phyloP scores from a whole-genome alignment of 2,888 invertebrate genomes.

The Portevinia maculata region DNA sequence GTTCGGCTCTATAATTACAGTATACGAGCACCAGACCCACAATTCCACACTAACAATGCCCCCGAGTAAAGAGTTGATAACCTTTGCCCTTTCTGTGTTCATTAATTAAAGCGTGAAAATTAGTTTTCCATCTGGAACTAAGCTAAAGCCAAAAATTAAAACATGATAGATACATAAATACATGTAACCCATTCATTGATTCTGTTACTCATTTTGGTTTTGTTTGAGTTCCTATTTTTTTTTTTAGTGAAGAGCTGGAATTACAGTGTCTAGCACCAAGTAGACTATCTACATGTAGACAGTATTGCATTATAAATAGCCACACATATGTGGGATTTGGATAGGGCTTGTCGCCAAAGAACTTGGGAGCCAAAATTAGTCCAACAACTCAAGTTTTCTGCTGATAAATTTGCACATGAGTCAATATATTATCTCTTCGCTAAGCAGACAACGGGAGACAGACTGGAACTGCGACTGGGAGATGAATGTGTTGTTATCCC shows the following conservation, averaged over 20 bases:
- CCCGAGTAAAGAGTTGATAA: conserved; percentile 44
- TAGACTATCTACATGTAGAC: background rate
- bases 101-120: conserved; percentile 66
- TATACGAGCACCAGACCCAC: too few relatives aligned
- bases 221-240: background rate
- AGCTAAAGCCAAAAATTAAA: background rate
- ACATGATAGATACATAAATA: background rate
- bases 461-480: background rate
- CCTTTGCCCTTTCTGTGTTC: conserved; percentile 49
- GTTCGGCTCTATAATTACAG: conserved; percentile 28
- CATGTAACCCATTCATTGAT: conserved; percentile 55
- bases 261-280: conserved; percentile 14
- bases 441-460: conserved; percentile 14
- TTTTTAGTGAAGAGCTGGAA: conserved; percentile 15
- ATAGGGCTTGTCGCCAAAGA: conserved; percentile 41
- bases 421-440: conserved; percentile 33
- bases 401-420: conserved; percentile 63
- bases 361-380: conserved; percentile 40
- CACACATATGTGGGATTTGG: background rate
- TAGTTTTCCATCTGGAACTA: conserved; percentile 53
- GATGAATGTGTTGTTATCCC: background rate
- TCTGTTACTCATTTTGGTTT: conserved; percentile 54
- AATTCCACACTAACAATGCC: conserved; percentile 1
- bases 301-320: conserved; percentile 12
- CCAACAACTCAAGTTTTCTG: conserved; percentile 22